phyloP scores from a whole-genome alignment of 1,140 invertebrate genomes.

The Drosophila setifemur region DNA sequence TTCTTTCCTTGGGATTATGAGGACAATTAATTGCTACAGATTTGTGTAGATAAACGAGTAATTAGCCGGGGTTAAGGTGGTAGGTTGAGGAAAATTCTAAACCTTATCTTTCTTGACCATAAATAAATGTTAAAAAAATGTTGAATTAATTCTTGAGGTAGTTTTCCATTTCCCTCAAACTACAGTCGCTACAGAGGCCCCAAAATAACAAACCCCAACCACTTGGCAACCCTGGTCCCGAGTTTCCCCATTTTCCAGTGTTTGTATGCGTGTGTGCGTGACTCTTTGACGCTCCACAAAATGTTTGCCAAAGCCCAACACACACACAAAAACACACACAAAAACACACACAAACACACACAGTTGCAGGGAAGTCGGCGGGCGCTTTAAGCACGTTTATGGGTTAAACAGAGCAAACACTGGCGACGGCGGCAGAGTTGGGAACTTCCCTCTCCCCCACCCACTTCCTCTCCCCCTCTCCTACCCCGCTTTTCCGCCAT shows the following conservation, averaged over 20 bases:
- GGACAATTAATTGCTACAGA: slow-evolving; percentile 59
- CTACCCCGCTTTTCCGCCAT: slow-evolving; percentile 17
- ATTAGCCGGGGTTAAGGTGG: slow-evolving; percentile 33
- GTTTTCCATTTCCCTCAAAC: neutral
- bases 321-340: slow-evolving; percentile 13
- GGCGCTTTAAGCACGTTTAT: slow-evolving; percentile 59
- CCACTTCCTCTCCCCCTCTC: slow-evolving; percentile 1
- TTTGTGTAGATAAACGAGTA: slow-evolving; percentile 59
- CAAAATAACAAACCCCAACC: neutral
- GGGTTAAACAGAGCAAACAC: slow-evolving; percentile 77
- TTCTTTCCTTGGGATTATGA: slow-evolving; percentile 31
- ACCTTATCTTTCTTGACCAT: slow-evolving; percentile 3
- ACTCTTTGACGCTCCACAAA: slow-evolving; percentile 47
- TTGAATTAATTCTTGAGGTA: slow-evolving; percentile 4
- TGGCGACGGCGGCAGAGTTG: slow-evolving; percentile 45
- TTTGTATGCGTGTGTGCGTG: slow-evolving; percentile 34
- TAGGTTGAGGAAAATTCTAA: too few species aligned
- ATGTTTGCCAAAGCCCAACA: slow-evolving; percentile 40
- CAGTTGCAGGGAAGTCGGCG: slow-evolving; percentile 21
- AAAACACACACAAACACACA: neutral
- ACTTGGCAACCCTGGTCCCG: slow-evolving; percentile 34
- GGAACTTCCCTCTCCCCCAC: slow-evolving; percentile 21
- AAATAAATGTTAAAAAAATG: too few species aligned
- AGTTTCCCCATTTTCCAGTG: slow-evolving; percentile 47
- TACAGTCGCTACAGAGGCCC: slow-evolving; percentile 19